Base-by-base conservation (phyloP, 2,113 vertebrate species). In the Peucedramus taeniatus region DNA sequence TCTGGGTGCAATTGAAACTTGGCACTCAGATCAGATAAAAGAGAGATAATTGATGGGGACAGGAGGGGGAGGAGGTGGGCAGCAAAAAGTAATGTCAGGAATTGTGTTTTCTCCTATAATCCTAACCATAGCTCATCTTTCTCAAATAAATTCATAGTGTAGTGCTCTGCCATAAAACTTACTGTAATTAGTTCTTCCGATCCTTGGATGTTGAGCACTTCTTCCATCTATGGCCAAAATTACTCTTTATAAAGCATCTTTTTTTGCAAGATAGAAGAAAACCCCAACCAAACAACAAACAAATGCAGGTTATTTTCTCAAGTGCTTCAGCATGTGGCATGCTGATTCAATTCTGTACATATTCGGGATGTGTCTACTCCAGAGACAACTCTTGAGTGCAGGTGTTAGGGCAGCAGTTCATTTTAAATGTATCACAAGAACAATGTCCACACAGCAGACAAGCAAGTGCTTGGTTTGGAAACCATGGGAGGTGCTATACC, bases 1-100 rank as follows among this genome's bases (percentile, higher is more conserved):
- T 87, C 90, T 93, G 78, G 19, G 40, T 91, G 57, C 1, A 0
- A 91, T n/a, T 90, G 87, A 82, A 85, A 87, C 45, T 96, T 96
- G 90, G 82, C 94, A 87, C 57, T 79, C 15, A 11, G 31, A 61
- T 84, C 70, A 85, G 51, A 95, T 72, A 82, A 89, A 95, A 82
- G 61, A 76, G 51, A 54, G 37, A 63, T 71, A 79, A 94, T 79
- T 6, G 2, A 75, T 61, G 19, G 20, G 65, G 37, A 53, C 6
- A 5, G 21, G 40, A 51, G 22, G 10, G 11, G 37, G 37, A 83
- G 61, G 64, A 93, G 33, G 20, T 71, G 42, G 20, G 42, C 27
- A 89, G 64, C 7, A 71, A 51, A 66, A 89, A 54, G 17, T 8
- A 95, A 87, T 33, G 30, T 7, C 15, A 71, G 56, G 65, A 71